These are phyloP conservation scores for Linurgus olivaceus DNA, from an alignment of 2,797 vertebrate species.

Conservation along the genomic window DNA sequence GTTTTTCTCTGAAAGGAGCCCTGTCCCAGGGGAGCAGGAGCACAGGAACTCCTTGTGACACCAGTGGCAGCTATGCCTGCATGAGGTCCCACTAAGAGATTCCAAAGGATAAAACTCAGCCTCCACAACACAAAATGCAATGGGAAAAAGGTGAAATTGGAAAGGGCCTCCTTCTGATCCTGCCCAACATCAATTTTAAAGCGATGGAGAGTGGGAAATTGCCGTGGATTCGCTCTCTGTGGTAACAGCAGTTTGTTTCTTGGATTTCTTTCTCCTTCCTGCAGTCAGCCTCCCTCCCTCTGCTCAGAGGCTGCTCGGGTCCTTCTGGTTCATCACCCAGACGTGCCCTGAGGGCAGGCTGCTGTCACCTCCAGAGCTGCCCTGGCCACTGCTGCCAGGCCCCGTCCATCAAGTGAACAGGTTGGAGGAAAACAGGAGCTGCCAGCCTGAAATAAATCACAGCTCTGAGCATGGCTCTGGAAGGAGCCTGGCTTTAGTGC, in stretches of 20 bases:
- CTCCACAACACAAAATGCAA: background rate
- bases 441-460: conserved; percentile 37
- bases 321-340: conserved; percentile 49
- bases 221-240: accelerated
- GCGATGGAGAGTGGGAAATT: background rate
- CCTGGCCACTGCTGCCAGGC: background rate
- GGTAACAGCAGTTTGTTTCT: background rate
- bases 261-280: background rate
- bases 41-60: background rate
- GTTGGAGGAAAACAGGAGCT: background rate
- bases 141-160: background rate
- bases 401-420: conserved; percentile 37
- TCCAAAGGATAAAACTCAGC: background rate
- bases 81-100: background rate
- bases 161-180: background rate
- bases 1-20: background rate
- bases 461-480: background rate
- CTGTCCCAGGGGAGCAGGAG: background rate
- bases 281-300: background rate
- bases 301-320: background rate
- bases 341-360: background rate
- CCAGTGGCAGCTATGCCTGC: background rate
- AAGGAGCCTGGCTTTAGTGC: background rate
- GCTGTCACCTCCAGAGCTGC: conserved; percentile 16
- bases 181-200: background rate